Percentiles rank a stretch among this genome's conserved stretches.
phyloP scores from a whole-genome alignment of 2,888 invertebrate genomes.

The Chymomyza procnemis region DNA sequence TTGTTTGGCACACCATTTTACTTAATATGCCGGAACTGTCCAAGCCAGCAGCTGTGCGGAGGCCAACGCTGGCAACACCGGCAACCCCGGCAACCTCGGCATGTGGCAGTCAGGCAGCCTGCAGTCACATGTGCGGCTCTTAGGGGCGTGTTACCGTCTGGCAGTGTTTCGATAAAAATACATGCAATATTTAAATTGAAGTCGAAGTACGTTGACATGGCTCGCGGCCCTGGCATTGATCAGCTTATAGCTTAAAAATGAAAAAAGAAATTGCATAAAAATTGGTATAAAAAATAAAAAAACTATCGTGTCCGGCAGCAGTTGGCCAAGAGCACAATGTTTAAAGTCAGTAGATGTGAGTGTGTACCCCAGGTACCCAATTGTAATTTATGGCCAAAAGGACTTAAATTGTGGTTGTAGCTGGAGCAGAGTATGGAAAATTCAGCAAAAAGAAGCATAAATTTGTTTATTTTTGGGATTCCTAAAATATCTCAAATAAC shows the following conservation, averaged over 20 bases:
- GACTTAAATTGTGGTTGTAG: slow-evolving; percentile 41
- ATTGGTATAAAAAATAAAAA: not conserved
- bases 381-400: not conserved
- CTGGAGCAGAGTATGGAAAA: slow-evolving; percentile 5
- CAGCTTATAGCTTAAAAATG: slow-evolving; percentile 17
- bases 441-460: no score
- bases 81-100: not conserved
- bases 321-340: not conserved
- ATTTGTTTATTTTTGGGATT: no score
- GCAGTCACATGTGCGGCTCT: slow-evolving; percentile 51
- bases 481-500: no score
- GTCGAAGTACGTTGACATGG: slow-evolving; percentile 55
- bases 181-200: slow-evolving; percentile 70
- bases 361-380: not conserved
- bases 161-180: not conserved
- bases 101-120: not conserved
- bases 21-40: slow-evolving; percentile 54
- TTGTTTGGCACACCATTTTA: slow-evolving; percentile 66
- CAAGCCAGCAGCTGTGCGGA: not conserved
- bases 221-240: slow-evolving; percentile 70
- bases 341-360: not conserved
- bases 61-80: no score
- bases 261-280: not conserved
- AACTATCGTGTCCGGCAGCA: not conserved
- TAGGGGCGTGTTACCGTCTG: not conserved